phyloP scores from a whole-genome alignment of 2,113 vertebrate genomes.

The Glareola pratincola region DNA sequence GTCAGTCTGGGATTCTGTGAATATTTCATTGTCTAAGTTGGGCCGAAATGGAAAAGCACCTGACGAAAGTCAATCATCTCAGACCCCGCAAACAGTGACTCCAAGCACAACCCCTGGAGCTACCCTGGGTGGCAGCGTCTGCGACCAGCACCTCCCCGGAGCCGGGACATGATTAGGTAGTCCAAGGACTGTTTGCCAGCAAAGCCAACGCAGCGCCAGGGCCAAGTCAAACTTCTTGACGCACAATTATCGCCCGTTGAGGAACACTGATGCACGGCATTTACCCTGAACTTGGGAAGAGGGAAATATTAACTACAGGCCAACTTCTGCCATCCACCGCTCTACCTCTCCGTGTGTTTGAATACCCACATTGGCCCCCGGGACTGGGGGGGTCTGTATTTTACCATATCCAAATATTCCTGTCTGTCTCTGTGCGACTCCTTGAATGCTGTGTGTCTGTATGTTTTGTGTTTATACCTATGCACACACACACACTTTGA shows the following conservation, averaged over 20 bases:
- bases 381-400: background rate
- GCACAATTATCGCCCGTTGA: background rate
- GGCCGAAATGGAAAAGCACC: background rate
- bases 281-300: background rate
- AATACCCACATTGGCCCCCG: background rate
- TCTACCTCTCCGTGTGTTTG: background rate
- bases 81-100: background rate
- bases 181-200: background rate
- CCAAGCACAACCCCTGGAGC: background rate
- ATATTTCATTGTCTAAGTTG: background rate
- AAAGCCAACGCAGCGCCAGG: background rate
- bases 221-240: background rate
- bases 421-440: background rate
- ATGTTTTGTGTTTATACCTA: background rate
- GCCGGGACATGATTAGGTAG: background rate
- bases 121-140: background rate
- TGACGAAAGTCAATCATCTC: background rate
- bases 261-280: background rate
- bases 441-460: background rate
- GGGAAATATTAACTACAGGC: background rate
- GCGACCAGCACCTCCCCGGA: background rate
- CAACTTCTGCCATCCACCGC: background rate
- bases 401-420: background rate
- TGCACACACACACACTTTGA: background rate
- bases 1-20: background rate